A percentile compares a stretch with the other conserved stretches of the same genome.
Evolutionary conservation across 2,797 vertebrate species (phyloP).

Genomic region (Allobates femoralis): DNA sequence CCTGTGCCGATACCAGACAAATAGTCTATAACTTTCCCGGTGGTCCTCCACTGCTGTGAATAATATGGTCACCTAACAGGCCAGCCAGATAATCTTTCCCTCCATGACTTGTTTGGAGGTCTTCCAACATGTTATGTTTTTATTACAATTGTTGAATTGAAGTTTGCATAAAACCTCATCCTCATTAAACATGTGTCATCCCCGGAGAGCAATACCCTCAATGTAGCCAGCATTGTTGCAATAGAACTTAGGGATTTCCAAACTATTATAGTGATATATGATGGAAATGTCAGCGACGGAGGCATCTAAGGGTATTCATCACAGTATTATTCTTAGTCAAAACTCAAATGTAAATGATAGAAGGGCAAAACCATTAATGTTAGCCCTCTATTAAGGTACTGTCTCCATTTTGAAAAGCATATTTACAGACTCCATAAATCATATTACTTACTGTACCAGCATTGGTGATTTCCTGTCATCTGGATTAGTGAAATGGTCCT

Average conservation of each 20-base stretch:
- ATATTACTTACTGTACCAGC: too few relatives aligned
- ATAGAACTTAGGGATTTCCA: not conserved
- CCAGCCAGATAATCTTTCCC: not conserved
- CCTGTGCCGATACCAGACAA: not conserved
- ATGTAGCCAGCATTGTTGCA: not conserved
- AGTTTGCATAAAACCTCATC: not conserved
- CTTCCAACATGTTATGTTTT: constrained; percentile 5
- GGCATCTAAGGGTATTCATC: not conserved
- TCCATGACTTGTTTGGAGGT: not conserved
- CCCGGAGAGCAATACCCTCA: not conserved
- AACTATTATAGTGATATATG: not conserved
- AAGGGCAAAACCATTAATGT: too few relatives aligned
- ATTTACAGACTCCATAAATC: too few relatives aligned
- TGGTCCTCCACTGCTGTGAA: not conserved
- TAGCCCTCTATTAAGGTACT: too few relatives aligned
- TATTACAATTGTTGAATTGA: constrained; percentile 12
- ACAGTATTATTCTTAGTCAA: not conserved
- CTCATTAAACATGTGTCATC: constrained; percentile 6
- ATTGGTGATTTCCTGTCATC: too few relatives aligned
- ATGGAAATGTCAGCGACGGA: not conserved
- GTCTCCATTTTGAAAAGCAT: too few relatives aligned
- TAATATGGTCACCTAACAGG: not conserved
- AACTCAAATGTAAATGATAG: too few relatives aligned
- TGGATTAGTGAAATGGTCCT: too few relatives aligned
- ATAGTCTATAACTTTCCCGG: not conserved